Base-by-base conservation (phyloP, 2,888 invertebrate genomes). In the Oxyscelio sp. region DNA sequence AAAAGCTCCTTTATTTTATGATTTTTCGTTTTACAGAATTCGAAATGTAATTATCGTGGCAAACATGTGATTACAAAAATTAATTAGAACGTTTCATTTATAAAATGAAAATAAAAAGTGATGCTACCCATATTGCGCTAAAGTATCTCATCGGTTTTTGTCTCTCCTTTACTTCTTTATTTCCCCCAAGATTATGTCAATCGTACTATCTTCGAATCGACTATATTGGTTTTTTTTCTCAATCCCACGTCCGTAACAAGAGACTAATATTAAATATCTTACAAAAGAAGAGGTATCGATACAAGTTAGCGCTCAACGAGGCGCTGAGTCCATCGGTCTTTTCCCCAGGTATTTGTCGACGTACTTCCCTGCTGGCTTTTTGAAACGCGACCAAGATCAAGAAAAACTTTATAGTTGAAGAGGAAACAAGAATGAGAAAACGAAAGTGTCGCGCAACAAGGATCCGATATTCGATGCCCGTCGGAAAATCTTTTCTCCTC, bases 351-450 rank as follows among this genome's bases (percentile, higher is more conserved):
- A 21, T 11, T 34, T 34, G 34, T 11, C 5, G 34, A 40, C n/a
- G n/a, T 40, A 40, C n/a, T 40, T 40, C 40, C n/a, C n/a, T n/a
- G 40, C n/a, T 8, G 40, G 45, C 19, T 45, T 45, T 8, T 6
- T 45, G 6, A 45, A 45, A 19, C 19, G 45, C 17, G 19, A 21
- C 4, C 19, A n/a, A n/a, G 4, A 21, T 48, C 48, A 13, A 22
- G 50, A 21, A 52, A 52, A 52, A 22, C 50, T 22, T 3, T 52
- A 22, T 21, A 48, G 8, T 22, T 24, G 21, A 52, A 52, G 50
- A 22, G 24, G 24, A 52, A 21, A 52, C 13, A 43, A 43, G 61
- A 24, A 27, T 24, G 61, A 61, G 61, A 48, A 45, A 63, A 48
- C 63, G 63, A 40, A 22, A 59, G 59, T 17, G 63, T 43, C 19